These are phyloP conservation scores for Porites cylindrica DNA, from an alignment of 92 coral and sea anemone genomes.

Conservation along the genomic window DNA sequence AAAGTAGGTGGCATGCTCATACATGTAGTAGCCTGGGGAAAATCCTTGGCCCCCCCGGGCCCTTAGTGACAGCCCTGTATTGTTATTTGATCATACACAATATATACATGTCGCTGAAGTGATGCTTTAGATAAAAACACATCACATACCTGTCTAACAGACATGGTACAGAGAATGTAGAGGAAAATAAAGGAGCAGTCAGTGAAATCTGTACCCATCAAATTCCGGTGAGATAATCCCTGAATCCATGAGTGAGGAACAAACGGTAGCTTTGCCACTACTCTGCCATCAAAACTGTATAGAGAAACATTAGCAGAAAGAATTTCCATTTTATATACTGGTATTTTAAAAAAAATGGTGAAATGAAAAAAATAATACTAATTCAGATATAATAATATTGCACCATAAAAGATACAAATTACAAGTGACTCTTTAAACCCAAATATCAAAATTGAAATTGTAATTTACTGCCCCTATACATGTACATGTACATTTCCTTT, in stretches of 20 bases:
- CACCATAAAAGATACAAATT: too few species aligned
- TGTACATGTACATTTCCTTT: too few species aligned
- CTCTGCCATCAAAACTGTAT: constrained; percentile 96
- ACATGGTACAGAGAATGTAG: constrained; percentile 96
- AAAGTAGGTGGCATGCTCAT: too few species aligned
- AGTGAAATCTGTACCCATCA: constrained; percentile 95
- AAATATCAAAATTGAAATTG: too few species aligned
- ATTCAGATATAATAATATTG: too few species aligned
- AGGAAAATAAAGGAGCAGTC: constrained; percentile 99
- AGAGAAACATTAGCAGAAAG: neutral
- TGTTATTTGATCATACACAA: neutral
- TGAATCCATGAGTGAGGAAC: constrained; percentile 99
- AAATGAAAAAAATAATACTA: too few species aligned
- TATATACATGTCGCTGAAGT: neutral
- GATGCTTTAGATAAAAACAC: neutral
- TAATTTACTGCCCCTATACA: too few species aligned
- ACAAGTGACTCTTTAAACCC: too few species aligned
- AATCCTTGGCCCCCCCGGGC: too few species aligned
- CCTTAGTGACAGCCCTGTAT: neutral
- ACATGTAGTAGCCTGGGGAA: too few species aligned
- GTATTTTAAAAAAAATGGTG: too few species aligned
- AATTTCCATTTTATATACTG: too few species aligned
- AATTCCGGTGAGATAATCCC: constrained; percentile 96
- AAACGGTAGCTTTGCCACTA: constrained; percentile 98
- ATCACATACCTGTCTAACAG: constrained; percentile 91